These are phyloP conservation scores for Pecten maximus DNA, from an alignment of 2,888 invertebrate species.

Conservation along the genomic window DNA sequence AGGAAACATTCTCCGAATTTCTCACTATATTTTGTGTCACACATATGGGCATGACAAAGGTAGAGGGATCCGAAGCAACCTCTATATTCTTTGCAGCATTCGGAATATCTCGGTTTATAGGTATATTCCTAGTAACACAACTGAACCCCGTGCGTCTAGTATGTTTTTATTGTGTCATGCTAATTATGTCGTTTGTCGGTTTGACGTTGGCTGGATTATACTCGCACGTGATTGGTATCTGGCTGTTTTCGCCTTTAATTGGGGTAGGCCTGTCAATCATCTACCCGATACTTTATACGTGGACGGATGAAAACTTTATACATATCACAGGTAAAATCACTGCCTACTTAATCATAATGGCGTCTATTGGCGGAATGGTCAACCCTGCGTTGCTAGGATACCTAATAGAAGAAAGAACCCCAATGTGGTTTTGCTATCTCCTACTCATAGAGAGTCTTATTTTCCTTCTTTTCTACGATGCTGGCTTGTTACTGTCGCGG, in stretches of 20 bases:
- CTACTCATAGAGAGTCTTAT: constrained; percentile 31
- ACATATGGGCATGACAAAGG: not conserved
- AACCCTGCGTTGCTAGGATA: constrained; percentile 37
- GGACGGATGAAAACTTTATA: constrained; percentile 41
- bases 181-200: constrained; percentile 33
- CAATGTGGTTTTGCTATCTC: constrained; percentile 41
- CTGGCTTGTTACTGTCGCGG: not conserved
- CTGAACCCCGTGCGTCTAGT: not conserved
- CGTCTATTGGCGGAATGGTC: constrained; percentile 38
- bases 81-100: not conserved
- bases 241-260: constrained; percentile 30
- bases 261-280: constrained; percentile 37
- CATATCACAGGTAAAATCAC: constrained; percentile 40
- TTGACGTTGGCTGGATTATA: constrained; percentile 17
- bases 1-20: not conserved
- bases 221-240: constrained; percentile 14
- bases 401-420: constrained; percentile 37
- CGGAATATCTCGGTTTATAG: not conserved
- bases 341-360: constrained; percentile 35
- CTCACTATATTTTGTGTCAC: not conserved
- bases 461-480: constrained; percentile 26
- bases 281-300: constrained; percentile 39
- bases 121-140: not conserved
- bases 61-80: not conserved
- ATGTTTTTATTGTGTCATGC: not conserved